Percentiles rank a stretch among this genome's conserved stretches.
phyloP scores from a whole-genome alignment of 2,797 vertebrate species.

The Glyptemys insculpta region DNA sequence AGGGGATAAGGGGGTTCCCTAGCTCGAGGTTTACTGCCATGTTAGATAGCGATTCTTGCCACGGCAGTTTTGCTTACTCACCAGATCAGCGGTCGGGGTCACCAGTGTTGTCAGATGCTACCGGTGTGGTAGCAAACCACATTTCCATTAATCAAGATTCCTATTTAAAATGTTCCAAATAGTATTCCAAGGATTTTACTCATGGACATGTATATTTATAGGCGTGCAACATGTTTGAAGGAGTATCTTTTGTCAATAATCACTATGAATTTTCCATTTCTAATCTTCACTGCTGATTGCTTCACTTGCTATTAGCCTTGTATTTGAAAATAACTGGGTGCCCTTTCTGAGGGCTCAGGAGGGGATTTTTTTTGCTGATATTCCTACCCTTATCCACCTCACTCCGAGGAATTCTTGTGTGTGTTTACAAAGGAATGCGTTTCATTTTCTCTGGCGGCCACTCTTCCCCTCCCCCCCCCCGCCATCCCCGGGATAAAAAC shows the following conservation, averaged over 20 bases:
- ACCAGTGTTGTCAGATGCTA: too few relatives aligned
- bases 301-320: neutral
- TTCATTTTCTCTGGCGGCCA: accelerated
- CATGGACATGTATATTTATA: neutral
- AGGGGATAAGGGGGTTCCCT: too few relatives aligned
- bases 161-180: neutral
- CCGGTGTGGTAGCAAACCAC: too few relatives aligned
- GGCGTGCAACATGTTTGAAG: neutral
- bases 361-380: neutral
- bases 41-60: too few relatives aligned
- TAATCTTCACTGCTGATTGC: neutral
- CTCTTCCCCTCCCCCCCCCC: neutral
- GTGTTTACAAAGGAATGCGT: neutral
- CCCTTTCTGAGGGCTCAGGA: neutral
- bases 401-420: neutral
- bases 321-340: neutral
- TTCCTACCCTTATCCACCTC: neutral
- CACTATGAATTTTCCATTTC: neutral
- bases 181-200: neutral
- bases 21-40: too few relatives aligned
- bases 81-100: too few relatives aligned
- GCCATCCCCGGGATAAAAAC: neutral
- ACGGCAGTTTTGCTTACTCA: too few relatives aligned
- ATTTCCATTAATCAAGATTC: conserved; percentile 30
- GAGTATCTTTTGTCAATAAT: neutral